Base-by-base conservation (phyloP, 2,797 vertebrate species). In the Sebastiscus albofasciatus region DNA sequence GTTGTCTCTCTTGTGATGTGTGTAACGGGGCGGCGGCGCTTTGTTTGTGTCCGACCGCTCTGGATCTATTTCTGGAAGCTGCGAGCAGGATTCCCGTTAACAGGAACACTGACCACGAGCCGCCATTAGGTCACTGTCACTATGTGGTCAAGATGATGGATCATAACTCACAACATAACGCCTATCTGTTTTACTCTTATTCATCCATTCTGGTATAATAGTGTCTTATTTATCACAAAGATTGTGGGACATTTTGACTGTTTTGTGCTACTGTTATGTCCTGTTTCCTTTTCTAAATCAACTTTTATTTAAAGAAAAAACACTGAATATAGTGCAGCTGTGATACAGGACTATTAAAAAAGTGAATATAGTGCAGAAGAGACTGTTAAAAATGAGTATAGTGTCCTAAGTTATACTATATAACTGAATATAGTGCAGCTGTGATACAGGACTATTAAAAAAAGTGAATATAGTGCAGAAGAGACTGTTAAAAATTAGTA, bases 111-210 rank as follows among this genome's bases (percentile, higher is more conserved):
- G 86, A 22, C 16, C 84, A 75, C 64, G 73, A 62, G 85, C 72
- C 88, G 87, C 90, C 91, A 92, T 92, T 90, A 42, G 90, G 86
- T 85, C 81, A 62, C 59, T 46, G 87, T 86, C 84, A 66, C 67
- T 39, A 18, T 7, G 49, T 7, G 49, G 67, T 61, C 77, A 42
- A 29, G 39, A 29, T 33, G 68, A 69, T 80, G 68, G 49, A 10
- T 84, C 68, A n/a, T n/a, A 7, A 42, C 39, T 42, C 31, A 66
- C 67, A 39, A 2, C 14, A 20, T 11, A 7, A 58, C 62, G 1
- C 2, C 13, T 6, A 1, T 7, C 12, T n/a, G 29, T 24, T 4
- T 2, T 12, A 4, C 6, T 3, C 4, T 0, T 6, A 29, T 33
- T 1, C 6, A 10, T 8, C 22, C 5, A n/a, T n/a, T 27, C 0